A percentile compares a stretch with the other conserved stretches of the same genome.
Conservation (phyloP, 1,140 invertebrate species). For the Eriocheir sinensis region DNA sequence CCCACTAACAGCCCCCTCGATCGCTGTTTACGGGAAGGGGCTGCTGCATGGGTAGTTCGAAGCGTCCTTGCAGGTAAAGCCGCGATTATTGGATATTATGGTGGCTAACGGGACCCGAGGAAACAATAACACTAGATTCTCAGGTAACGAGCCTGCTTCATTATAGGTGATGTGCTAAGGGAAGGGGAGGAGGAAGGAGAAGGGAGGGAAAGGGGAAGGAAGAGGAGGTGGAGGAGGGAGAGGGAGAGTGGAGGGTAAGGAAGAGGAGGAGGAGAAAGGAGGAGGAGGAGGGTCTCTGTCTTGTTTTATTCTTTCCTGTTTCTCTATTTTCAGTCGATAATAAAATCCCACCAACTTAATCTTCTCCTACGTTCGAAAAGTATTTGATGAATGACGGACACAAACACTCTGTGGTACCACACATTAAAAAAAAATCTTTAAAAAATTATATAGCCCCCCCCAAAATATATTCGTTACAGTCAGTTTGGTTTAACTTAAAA, state of each 20-base stretch:
- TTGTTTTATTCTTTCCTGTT: too few relatives aligned
- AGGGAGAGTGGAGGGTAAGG: neutral
- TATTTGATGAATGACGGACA: too few relatives aligned
- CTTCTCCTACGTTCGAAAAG: too few relatives aligned
- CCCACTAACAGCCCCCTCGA: neutral
- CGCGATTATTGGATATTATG: constrained; percentile 25
- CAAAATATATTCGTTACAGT: too few relatives aligned
- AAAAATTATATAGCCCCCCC: too few relatives aligned
- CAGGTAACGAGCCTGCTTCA: neutral
- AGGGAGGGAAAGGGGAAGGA: neutral
- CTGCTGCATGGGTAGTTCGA: neutral
- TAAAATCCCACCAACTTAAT: too few relatives aligned
- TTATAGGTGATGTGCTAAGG: neutral
- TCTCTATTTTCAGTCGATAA: too few relatives aligned
- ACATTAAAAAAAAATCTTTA: too few relatives aligned
- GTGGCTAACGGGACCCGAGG: neutral
- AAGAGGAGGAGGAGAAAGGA: too few relatives aligned
- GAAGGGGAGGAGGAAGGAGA: neutral
- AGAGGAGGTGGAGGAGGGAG: neutral
- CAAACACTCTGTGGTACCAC: too few relatives aligned
- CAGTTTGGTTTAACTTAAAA: too few relatives aligned
- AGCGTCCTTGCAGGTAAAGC: constrained; percentile 10
- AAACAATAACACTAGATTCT: constrained; percentile 15
- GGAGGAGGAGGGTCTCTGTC: too few relatives aligned
- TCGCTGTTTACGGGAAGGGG: neutral